Base-by-base conservation (phyloP, 1,140 invertebrate species). In the Aphelenchoides besseyi region DNA sequence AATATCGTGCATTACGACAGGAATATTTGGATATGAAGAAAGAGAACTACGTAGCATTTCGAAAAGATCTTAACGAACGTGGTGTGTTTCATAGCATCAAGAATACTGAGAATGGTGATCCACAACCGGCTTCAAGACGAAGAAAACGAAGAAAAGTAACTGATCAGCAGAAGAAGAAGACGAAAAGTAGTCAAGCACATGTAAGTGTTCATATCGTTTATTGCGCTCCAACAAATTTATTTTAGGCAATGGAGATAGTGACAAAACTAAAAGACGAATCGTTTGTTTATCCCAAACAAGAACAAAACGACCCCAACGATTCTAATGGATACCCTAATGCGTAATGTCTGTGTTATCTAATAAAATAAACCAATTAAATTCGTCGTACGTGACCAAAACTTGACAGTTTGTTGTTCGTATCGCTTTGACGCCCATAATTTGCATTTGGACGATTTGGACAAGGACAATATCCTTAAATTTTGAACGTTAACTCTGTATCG, bases 11-110 rank as follows among this genome's bases (percentile, higher is more conserved):
- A 41, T 36, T 74, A 3, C 74, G 72, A 68, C n/a, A 69, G 26
- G 74, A 74, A 32, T 74, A 74, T 63, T 37, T 74, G 32, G 37
- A 72, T 29, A 29, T 72, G 28, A 72, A 69, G 52, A 72, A 72
- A 18, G 54, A 72, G 3, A 69, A 59, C 32, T 52, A 55, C 30
- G 18, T 18, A 8, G 53, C 16, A 12, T 16, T 72, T 32, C 69
- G 69, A 67, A 30, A 8, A 18, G 16, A 55, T 29, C 32, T 69
- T 33, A 35, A 55, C 37, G 62, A 66, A 41, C 37, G 37, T 8
- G 37, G 37, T n/a, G 5, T 41, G 37, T 8, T 41, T 41, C 37
- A 41, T n/a, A 41, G 37, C 37, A n/a, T 8, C 5, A n/a, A 5
- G 5, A n/a, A 41, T 41, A n/a, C n/a, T 41, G 37, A 41, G n/a